These are phyloP conservation scores for Lasioglossum villosulum DNA, from an alignment of 2,888 invertebrate genomes.

Conservation along the genomic window DNA sequence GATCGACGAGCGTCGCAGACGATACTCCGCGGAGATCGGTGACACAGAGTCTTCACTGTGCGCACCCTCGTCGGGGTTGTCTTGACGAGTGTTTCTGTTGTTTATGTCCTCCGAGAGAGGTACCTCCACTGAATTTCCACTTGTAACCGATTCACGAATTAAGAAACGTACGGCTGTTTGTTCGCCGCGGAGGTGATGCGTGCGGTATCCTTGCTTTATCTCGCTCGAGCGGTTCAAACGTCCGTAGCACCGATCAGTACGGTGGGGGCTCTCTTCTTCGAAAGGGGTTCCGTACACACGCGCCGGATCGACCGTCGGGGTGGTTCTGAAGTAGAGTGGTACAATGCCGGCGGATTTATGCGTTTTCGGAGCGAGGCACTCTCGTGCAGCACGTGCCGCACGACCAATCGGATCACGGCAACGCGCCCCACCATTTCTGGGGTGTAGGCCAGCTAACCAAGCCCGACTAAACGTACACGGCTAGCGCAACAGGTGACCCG, in stretches of 20 bases:
- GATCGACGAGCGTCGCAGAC: neutral
- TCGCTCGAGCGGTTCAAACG: neutral
- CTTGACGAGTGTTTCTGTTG: neutral
- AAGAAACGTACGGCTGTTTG: neutral
- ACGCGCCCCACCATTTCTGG: slow-evolving; percentile 68
- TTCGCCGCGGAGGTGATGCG: neutral
- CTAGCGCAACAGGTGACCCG: slow-evolving; percentile 81
- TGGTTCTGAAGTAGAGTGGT: slow-evolving; percentile 77
- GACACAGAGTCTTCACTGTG: neutral
- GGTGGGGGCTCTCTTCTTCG: neutral
- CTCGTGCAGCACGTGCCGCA: slow-evolving; percentile 83
- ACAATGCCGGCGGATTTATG: slow-evolving; percentile 79
- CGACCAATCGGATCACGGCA: slow-evolving; percentile 75
- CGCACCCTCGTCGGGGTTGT: neutral
- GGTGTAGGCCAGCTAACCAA: slow-evolving; percentile 37
- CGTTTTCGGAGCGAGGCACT: slow-evolving; percentile 80
- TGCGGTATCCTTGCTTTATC: neutral
- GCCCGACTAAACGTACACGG: slow-evolving; percentile 72
- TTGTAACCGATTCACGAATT: slow-evolving; percentile 37
- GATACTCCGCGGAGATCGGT: neutral
- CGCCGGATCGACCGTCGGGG: slow-evolving; percentile 70
- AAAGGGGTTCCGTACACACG: slow-evolving; percentile 34
- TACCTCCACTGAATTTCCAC: slow-evolving; percentile 53
- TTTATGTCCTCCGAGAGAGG: neutral
- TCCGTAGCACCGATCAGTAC: neutral